These are phyloP conservation scores for Hydrolagus affinis DNA, from an alignment of 2,113 vertebrate genomes.

Conservation along the genomic window DNA sequence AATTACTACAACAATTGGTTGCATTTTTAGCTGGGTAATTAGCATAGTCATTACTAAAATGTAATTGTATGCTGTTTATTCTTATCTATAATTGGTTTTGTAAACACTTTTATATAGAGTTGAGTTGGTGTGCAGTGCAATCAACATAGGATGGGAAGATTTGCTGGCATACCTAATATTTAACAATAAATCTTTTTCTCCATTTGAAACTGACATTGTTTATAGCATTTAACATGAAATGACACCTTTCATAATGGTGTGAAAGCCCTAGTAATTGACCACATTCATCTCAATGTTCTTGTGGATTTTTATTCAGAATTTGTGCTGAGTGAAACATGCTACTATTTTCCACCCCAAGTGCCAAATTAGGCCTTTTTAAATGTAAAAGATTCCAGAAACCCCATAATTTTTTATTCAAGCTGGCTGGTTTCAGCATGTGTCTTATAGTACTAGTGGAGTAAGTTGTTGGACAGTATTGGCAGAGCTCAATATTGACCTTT, in stretches of 20 bases:
- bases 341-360: neutral
- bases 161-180: neutral
- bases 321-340: neutral
- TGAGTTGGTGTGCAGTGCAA: constrained; percentile 26
- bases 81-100: constrained; percentile 31
- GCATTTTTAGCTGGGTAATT: constrained; percentile 30
- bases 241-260: constrained; percentile 27
- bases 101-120: constrained; percentile 30
- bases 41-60: constrained; percentile 30
- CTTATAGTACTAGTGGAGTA: neutral
- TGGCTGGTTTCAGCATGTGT: neutral
- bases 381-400: neutral
- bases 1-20: constrained; percentile 29
- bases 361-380: constrained; percentile 1
- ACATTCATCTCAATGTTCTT: neutral
- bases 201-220: neutral
- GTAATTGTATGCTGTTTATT: constrained; percentile 32
- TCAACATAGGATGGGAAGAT: constrained; percentile 1
- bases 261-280: constrained; percentile 1
- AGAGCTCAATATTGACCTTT: neutral
- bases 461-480: neutral
- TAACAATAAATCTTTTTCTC: constrained; percentile 8
- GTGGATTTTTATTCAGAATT: constrained; percentile 17
- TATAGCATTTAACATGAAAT: neutral
- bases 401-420: neutral